Percentiles rank a stretch among this genome's conserved stretches.
Conservation (phyloP, 2,797 vertebrate genomes). For the Trichosurus vulpecula region DNA sequence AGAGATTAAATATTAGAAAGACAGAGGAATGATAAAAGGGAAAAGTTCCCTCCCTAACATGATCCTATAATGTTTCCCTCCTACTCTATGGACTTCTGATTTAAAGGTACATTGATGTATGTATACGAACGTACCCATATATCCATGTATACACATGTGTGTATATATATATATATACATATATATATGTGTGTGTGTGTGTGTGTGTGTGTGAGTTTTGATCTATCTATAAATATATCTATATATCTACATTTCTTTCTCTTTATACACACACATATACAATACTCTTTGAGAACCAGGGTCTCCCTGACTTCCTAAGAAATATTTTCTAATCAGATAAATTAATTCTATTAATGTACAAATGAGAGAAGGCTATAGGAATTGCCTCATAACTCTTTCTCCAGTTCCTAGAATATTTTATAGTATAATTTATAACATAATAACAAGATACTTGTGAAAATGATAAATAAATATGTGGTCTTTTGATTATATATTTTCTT, state of each 20-base stretch:
- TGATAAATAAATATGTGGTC: neutral
- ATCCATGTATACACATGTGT: too few relatives aligned
- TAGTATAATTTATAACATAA: neutral
- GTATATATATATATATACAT: too few relatives aligned
- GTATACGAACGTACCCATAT: neutral
- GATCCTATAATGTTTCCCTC: neutral
- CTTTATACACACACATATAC: neutral
- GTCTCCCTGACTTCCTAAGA: neutral
- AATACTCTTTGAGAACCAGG: neutral
- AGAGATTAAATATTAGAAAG: neutral
- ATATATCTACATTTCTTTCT: neutral
- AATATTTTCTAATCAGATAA: neutral
- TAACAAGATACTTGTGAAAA: neutral
- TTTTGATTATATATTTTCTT: neutral
- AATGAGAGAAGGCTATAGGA: neutral
- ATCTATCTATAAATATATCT: neutral
- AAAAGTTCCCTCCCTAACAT: neutral
- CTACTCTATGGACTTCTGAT: neutral
- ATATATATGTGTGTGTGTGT: too few relatives aligned
- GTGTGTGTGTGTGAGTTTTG: too few relatives aligned
- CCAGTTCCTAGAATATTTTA: neutral
- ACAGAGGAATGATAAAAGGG: neutral
- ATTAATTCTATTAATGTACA: neutral
- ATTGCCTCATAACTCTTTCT: neutral
- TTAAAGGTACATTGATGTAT: neutral